Conservation (phyloP, 2,888 invertebrate genomes). For the Temnothorax unifasciatus region DNA sequence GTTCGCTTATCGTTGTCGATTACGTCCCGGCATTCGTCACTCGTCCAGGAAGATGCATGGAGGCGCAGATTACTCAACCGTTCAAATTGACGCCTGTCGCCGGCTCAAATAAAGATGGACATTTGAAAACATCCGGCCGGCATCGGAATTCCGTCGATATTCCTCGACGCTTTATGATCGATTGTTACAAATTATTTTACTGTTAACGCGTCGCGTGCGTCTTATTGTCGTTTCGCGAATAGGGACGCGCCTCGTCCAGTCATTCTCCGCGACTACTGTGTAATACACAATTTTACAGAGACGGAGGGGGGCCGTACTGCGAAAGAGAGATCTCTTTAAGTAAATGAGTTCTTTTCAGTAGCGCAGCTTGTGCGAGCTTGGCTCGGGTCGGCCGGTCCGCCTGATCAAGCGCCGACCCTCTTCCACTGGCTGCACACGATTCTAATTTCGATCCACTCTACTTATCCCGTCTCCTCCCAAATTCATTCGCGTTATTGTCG, state of each 20-base stretch:
- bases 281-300: slow-evolving; percentile 4
- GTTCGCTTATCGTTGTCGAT: slow-evolving; percentile 33
- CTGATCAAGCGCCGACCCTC: slow-evolving; percentile 48
- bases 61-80: slow-evolving; percentile 39
- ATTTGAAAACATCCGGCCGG: slow-evolving; percentile 40
- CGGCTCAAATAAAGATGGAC: slow-evolving; percentile 47
- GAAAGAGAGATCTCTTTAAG: slow-evolving; percentile 30
- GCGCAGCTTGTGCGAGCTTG: neutral
- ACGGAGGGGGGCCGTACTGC: neutral
- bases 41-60: slow-evolving; percentile 45
- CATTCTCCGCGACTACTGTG: neutral
- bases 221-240: neutral
- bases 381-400: neutral
- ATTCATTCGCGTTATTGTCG: slow-evolving; percentile 56
- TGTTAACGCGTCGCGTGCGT: neutral
- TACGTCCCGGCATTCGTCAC: slow-evolving; percentile 24
- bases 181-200: slow-evolving; percentile 35
- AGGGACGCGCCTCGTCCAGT: neutral
- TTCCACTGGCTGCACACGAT: slow-evolving; percentile 54
- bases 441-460: slow-evolving; percentile 58
- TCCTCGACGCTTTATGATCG: slow-evolving; percentile 17
- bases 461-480: slow-evolving; percentile 47
- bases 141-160: slow-evolving; percentile 23
- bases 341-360: slow-evolving; percentile 29
- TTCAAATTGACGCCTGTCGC: slow-evolving; percentile 36